Conservation (phyloP, 2,113 vertebrate genomes). For the Diadophis punctatus region DNA sequence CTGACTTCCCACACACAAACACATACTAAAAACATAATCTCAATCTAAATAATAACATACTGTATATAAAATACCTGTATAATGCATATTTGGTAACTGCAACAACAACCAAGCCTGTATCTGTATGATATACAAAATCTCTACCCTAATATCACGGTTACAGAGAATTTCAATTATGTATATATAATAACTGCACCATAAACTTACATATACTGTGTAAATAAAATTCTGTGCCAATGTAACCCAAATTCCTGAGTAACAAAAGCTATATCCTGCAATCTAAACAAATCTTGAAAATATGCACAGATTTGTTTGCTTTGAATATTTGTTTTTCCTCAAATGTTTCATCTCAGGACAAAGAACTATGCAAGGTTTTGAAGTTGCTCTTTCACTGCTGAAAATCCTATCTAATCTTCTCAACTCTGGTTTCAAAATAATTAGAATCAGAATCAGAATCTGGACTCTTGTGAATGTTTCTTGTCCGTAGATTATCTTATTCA, state of each 20-base stretch:
- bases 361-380: not conserved
- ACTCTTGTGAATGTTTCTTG: not conserved
- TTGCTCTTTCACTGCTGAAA: not conserved
- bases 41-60: too few species aligned
- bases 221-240: not conserved
- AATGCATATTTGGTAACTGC: not conserved
- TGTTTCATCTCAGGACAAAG: not conserved
- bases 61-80: not conserved
- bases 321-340: not conserved
- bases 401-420: not conserved
- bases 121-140: not conserved
- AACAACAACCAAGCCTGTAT: not conserved
- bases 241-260: not conserved
- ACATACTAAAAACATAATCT: not conserved
- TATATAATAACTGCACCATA: not conserved
- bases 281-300: not conserved
- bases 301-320: not conserved
- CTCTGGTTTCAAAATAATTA: not conserved
- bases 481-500: not conserved
- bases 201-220: not conserved
- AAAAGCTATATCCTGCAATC: not conserved
- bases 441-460: not conserved
- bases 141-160: not conserved
- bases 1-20: not conserved
- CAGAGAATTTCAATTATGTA: not conserved